phyloP scores from a whole-genome alignment of 2,888 invertebrate genomes.

The Pristionchus fissidentatus region DNA sequence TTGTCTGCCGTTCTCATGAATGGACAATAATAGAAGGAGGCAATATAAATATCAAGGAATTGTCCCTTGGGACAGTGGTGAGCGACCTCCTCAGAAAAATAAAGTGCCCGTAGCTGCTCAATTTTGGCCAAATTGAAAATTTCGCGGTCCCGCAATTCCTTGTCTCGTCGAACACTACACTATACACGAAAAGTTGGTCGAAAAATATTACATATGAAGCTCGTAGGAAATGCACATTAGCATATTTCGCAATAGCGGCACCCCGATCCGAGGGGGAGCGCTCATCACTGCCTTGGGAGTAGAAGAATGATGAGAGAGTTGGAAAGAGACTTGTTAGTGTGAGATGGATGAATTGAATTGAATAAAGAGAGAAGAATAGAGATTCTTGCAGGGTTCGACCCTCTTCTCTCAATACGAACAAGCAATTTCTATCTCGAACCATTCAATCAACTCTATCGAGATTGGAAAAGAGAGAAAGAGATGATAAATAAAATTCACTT shows the following conservation, averaged over 20 bases:
- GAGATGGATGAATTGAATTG: not conserved
- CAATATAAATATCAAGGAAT: not conserved
- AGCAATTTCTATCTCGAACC: constrained; percentile 59
- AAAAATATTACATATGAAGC: no score
- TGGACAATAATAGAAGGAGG: constrained; percentile 3
- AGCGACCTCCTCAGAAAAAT: no score
- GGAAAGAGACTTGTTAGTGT: not conserved
- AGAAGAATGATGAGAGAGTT: not conserved
- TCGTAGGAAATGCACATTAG: no score
- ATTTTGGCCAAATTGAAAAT: no score
- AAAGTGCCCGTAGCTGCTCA: no score
- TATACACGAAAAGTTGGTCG: no score
- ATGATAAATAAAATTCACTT: not conserved
- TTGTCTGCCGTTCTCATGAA: not conserved
- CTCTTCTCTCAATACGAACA: constrained; percentile 61
- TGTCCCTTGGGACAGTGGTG: constrained; percentile 3
- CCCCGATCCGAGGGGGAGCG: no score
- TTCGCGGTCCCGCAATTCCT: no score
- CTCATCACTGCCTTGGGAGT: no score
- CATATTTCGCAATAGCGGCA: no score
- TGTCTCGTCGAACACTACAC: no score
- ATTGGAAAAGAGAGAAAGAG: constrained; percentile 45
- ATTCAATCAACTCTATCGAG: constrained; percentile 58
- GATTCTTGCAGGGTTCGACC: constrained; percentile 58
- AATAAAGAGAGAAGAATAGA: not conserved